These are phyloP conservation scores for Chalcis sispes DNA, from an alignment of 2,888 invertebrate species.

Conservation along the genomic window DNA sequence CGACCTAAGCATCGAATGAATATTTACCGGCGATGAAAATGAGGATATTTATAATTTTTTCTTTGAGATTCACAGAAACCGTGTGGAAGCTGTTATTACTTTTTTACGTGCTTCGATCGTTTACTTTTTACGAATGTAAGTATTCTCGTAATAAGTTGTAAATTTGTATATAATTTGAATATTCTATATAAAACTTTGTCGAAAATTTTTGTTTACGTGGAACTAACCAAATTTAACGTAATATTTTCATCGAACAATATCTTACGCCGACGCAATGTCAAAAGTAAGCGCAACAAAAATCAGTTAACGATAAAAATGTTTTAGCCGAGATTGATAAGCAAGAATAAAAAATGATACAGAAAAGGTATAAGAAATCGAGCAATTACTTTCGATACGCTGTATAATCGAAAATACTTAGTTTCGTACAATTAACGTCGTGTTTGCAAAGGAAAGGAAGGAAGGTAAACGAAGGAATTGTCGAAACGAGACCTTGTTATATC, in stretches of 20 bases:
- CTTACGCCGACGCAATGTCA: too few species aligned
- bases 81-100: neutral
- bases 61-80: neutral
- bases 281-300: too few species aligned
- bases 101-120: neutral
- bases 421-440: conserved; percentile 53
- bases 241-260: too few species aligned
- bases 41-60: neutral
- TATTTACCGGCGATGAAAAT: conserved; percentile 19
- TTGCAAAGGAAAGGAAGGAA: conserved; percentile 56
- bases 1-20: conserved; percentile 16
- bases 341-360: neutral
- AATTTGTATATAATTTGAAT: too few species aligned
- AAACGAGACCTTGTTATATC: conserved; percentile 62
- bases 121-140: neutral
- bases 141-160: too few species aligned
- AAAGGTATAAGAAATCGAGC: neutral
- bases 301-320: neutral
- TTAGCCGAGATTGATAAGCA: neutral
- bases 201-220: too few species aligned
- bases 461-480: conserved; percentile 49
- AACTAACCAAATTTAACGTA: too few species aligned
- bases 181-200: too few species aligned
- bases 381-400: conserved; percentile 30
- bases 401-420: conserved; percentile 49